These are phyloP conservation scores for Crotophaga sulcirostris DNA, from an alignment of 2,113 vertebrate species.

Conservation along the genomic window DNA sequence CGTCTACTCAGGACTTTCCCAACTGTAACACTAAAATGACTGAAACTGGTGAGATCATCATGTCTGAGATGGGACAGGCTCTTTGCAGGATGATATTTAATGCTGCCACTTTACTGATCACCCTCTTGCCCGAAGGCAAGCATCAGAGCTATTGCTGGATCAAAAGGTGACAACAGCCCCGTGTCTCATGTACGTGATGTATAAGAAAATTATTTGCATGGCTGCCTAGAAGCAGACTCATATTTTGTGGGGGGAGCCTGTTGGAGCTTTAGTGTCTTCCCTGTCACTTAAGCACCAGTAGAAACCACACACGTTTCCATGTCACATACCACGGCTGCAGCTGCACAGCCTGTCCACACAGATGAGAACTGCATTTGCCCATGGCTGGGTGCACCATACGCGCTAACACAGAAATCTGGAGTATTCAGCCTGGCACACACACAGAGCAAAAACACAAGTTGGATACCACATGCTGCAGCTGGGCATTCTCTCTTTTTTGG, in stretches of 20 bases:
- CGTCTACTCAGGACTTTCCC: not conserved
- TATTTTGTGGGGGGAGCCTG: not conserved
- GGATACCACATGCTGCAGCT: not conserved
- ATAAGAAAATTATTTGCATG: not conserved
- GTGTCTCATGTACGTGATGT: not conserved
- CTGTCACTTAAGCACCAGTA: not conserved
- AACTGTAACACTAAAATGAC: not conserved
- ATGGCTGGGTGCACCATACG: not conserved
- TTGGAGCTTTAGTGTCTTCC: not conserved
- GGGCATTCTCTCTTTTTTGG: not conserved
- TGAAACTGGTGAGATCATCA: not conserved
- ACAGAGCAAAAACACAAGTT: not conserved
- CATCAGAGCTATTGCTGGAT: not conserved
- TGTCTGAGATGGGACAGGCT: not conserved
- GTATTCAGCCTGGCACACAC: not conserved
- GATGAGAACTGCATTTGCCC: not conserved
- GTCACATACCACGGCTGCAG: not conserved
- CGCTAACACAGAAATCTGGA: not conserved
- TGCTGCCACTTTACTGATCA: not conserved
- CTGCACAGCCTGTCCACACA: not conserved
- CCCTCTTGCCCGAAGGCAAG: not conserved
- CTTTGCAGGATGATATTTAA: not conserved
- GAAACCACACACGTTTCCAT: not conserved
- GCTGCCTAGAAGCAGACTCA: not conserved
- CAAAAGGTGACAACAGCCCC: not conserved